Base-by-base conservation (phyloP, 2,888 invertebrate species). In the Drosophila robusta region DNA sequence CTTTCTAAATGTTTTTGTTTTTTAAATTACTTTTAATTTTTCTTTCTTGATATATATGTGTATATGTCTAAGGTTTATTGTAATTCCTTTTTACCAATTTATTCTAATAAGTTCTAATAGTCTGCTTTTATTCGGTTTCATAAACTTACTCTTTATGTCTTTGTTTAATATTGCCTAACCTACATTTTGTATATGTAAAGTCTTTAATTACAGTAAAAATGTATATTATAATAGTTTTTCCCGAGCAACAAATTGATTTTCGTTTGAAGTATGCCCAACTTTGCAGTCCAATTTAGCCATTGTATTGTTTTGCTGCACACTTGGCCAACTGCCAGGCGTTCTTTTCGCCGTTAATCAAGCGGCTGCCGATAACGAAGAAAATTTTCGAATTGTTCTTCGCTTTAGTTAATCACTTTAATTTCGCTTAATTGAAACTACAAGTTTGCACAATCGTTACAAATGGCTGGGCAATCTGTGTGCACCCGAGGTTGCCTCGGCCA, bases 391-490 rank as follows among this genome's bases (percentile, higher is more conserved):
- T 44, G 12, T 4, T 38, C 22, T 16, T 11, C 44, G 44, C 38
- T 29, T 62, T 49, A 58, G 74, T 75, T 87, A 87, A 84, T 86
- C 80, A 66, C 64, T 70, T 83, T 80, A 85, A 80, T 67, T 78
- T 68, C 68, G 64, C 68, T 80, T 80, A 78, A 87, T 79, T 71
- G 82, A 66, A 74, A 66, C 70, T 65, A 78, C 70, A 65, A 50
- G 44, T 55, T 56, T n/a, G 16, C 55, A 60, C 47, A 55, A 47
- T 58, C 18, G 38, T 38, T 46, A 41, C 50, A 75, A 70, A 58
- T 55, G 51, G 52, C 34, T 55, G 49, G 29, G 22, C 26, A 67
- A 61, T 56, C 45, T 61, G 38, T 55, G 14, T 42, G 63, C 32
- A 29, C 6, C 34, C 29, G 29, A 45, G 24, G 52, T 45, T 41